These are phyloP conservation scores for Limnephilus auricula DNA, from an alignment of 2,888 invertebrate species.

Conservation along the genomic window DNA sequence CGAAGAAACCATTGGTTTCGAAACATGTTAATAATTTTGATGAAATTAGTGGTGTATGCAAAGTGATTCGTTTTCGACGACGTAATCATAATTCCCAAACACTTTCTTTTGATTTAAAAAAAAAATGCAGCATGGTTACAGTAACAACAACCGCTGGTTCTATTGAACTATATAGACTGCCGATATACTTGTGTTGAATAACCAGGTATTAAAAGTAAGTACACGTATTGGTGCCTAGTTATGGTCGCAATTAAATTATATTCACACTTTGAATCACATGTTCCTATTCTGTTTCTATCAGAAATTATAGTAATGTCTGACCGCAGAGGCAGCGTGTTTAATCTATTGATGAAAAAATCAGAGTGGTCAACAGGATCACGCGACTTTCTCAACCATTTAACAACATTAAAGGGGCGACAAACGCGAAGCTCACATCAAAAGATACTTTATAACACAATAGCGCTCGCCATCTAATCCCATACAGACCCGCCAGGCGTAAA, in stretches of 20 bases:
- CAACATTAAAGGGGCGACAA: no score
- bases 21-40: no score
- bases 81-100: not conserved
- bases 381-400: constrained; percentile 16
- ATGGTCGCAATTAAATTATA: constrained; percentile 56
- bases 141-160: constrained; percentile 34
- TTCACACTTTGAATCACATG: constrained; percentile 59
- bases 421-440: no score
- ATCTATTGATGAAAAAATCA: constrained; percentile 2
- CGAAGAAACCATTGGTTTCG: no score
- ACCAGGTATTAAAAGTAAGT: constrained; percentile 8
- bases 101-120: constrained; percentile 23
- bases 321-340: constrained; percentile 52
- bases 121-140: not conserved
- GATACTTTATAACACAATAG: no score
- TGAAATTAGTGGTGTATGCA: no score
- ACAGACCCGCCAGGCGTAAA: no score
- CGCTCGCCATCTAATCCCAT: no score
- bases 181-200: not conserved
- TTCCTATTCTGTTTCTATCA: constrained; percentile 51
- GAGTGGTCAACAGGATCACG: not conserved
- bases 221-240: constrained; percentile 35
- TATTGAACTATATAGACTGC: constrained; percentile 6
- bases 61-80: no score
- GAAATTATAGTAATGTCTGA: constrained; percentile 48